These are phyloP conservation scores for Zoanthus sansibaricus DNA, from an alignment of 92 coral and sea anemone species.

Conservation along the genomic window DNA sequence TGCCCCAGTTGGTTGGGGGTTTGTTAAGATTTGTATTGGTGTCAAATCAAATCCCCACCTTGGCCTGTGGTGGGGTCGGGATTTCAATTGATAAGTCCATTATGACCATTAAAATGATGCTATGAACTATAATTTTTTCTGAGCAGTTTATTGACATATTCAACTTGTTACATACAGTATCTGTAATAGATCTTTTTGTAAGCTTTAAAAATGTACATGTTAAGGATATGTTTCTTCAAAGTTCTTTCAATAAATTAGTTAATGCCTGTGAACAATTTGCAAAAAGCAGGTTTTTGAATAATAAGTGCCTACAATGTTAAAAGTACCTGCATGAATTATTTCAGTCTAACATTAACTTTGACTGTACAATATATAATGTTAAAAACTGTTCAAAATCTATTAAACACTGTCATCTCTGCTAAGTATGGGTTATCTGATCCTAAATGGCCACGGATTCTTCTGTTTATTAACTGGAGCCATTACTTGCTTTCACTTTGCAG, in stretches of 20 bases:
- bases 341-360: not conserved
- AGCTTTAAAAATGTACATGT: slow-evolving; percentile 18
- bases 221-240: too few species aligned
- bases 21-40: slow-evolving; percentile 38
- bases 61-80: slow-evolving; percentile 29
- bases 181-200: not conserved
- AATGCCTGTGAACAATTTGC: slow-evolving; percentile 30
- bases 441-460: slow-evolving; percentile 2
- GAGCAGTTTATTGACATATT: slow-evolving; percentile 30
- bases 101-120: slow-evolving; percentile 18
- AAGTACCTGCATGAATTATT: not conserved
- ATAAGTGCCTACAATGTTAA: slow-evolving; percentile 28
- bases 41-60: slow-evolving; percentile 51
- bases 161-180: slow-evolving; percentile 30
- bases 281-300: slow-evolving; percentile 33
- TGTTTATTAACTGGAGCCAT: slow-evolving; percentile 11
- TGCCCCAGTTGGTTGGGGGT: slow-evolving; percentile 46
- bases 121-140: slow-evolving; percentile 6
- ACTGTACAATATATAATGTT: not conserved
- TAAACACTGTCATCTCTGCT: slow-evolving; percentile 2
- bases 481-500: slow-evolving; percentile 5
- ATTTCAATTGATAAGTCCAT: slow-evolving; percentile 5
- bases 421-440: slow-evolving; percentile 11
- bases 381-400: not conserved
- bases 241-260: slow-evolving; percentile 16